Evolutionary conservation across 2,797 vertebrate species (phyloP).

Genomic region (Nyctalus aviator): DNA sequence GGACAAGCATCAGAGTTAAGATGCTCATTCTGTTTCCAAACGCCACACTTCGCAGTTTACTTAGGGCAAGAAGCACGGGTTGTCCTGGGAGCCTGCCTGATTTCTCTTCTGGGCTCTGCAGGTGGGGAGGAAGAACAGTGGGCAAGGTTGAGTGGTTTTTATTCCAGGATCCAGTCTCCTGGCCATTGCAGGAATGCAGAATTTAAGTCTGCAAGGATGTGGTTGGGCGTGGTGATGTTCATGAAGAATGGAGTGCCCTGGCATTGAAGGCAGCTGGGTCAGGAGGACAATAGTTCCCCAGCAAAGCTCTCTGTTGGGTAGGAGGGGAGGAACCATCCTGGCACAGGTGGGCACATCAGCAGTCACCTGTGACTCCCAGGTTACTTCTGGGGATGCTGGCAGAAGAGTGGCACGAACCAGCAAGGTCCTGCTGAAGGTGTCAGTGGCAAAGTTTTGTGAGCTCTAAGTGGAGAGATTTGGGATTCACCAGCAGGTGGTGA

Average conservation of each 20-base stretch:
- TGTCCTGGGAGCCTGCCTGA: neutral
- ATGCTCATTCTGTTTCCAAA: slow-evolving; percentile 3
- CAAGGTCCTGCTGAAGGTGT: slow-evolving; percentile 46
- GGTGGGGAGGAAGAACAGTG: neutral
- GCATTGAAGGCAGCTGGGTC: neutral
- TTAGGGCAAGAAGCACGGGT: neutral
- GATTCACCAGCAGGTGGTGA: neutral
- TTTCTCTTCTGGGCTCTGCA: neutral
- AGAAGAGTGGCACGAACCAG: slow-evolving; percentile 20
- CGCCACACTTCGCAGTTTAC: neutral
- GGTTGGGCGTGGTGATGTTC: neutral
- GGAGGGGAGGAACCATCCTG: neutral
- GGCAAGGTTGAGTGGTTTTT: neutral
- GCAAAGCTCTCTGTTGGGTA: neutral
- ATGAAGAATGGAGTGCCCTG: neutral
- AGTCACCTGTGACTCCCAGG: slow-evolving; percentile 1
- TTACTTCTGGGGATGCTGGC: slow-evolving; percentile 70
- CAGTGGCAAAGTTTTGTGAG: neutral
- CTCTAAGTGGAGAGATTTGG: neutral
- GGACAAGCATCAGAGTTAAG: neutral
- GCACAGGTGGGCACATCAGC: neutral
- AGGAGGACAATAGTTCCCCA: neutral
- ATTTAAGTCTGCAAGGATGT: neutral
- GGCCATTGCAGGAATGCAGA: neutral
- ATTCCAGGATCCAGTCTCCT: neutral